Percentiles rank a stretch among this genome's conserved stretches.
phyloP scores from a whole-genome alignment of 2,888 invertebrate species.

The Ligdia adustata region DNA sequence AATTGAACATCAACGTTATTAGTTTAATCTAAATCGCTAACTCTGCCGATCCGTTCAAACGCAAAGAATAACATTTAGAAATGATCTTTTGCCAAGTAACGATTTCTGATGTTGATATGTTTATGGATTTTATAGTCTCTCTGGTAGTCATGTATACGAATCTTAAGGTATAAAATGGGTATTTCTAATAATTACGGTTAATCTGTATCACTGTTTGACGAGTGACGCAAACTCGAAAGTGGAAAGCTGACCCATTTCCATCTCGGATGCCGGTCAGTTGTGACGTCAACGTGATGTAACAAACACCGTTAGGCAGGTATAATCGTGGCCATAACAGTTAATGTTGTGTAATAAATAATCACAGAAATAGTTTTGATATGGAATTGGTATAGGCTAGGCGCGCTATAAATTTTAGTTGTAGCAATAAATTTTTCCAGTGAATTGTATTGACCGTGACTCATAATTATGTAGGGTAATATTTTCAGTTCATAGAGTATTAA shows the following conservation, averaged over 20 bases:
- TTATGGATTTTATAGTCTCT: conserved; percentile 16
- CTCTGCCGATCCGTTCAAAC: background rate
- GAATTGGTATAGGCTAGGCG: conserved; percentile 25
- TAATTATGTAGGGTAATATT: conserved; percentile 17
- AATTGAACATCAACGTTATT: conserved; percentile 29
- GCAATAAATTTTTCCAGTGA: conserved; percentile 32
- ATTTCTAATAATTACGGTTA: conserved; percentile 35
- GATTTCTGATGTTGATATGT: conserved; percentile 24
- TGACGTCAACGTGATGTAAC: conserved; percentile 72
- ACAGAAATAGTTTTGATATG: conserved; percentile 37
- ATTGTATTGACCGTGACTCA: conserved; percentile 42
- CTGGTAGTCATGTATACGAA: conserved; percentile 9
- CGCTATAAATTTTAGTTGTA: conserved; percentile 29
- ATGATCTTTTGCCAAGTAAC: conserved; percentile 13
- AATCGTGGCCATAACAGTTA: conserved; percentile 48
- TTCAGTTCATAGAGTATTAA: conserved; percentile 6
- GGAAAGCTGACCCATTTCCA: conserved; percentile 73
- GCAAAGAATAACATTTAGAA: conserved; percentile 2
- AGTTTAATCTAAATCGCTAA: conserved; percentile 11
- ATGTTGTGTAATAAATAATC: conserved; percentile 61
- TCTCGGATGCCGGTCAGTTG: conserved; percentile 50
- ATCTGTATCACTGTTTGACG: conserved; percentile 46
- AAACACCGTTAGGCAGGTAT: conserved; percentile 34
- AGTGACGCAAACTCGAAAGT: conserved; percentile 67
- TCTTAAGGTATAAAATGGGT: conserved; percentile 31